Evolutionary conservation across 2,113 vertebrate species (phyloP).

Genomic region (Gila orcuttii): DNA sequence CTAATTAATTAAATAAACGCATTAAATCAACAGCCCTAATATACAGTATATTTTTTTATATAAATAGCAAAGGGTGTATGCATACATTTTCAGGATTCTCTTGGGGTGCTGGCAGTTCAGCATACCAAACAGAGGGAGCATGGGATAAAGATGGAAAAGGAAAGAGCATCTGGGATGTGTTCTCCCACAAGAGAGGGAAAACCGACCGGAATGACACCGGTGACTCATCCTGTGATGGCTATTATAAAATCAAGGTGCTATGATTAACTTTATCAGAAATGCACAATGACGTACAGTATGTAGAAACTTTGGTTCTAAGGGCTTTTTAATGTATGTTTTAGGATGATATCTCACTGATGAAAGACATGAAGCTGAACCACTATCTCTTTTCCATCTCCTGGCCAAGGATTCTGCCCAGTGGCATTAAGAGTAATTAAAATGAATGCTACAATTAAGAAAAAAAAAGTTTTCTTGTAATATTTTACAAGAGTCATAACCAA

Average conservation of each 20-base stretch:
- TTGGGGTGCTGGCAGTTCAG: conserved; percentile 89
- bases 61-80: neutral
- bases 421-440: conserved; percentile 65
- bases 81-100: conserved; percentile 78
- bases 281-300: neutral
- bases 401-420: conserved; percentile 87
- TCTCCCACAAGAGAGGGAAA: conserved; percentile 80
- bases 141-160: conserved; percentile 91
- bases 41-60: neutral
- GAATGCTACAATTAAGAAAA: no score
- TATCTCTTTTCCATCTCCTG: conserved; percentile 92
- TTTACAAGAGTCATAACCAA: neutral
- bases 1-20: no score
- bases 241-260: conserved; percentile 84
- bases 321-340: conserved; percentile 54
- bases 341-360: conserved; percentile 85
- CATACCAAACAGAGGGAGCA: conserved; percentile 90
- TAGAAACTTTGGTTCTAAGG: neutral
- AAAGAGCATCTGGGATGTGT: conserved; percentile 87
- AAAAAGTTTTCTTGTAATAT: neutral
- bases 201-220: conserved; percentile 78
- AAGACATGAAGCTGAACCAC: conserved; percentile 84
- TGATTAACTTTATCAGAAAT: neutral
- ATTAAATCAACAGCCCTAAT: neutral
- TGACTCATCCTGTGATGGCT: conserved; percentile 84